phyloP scores from a whole-genome alignment of 1,140 invertebrate genomes.

The Steinernema khuongi region DNA sequence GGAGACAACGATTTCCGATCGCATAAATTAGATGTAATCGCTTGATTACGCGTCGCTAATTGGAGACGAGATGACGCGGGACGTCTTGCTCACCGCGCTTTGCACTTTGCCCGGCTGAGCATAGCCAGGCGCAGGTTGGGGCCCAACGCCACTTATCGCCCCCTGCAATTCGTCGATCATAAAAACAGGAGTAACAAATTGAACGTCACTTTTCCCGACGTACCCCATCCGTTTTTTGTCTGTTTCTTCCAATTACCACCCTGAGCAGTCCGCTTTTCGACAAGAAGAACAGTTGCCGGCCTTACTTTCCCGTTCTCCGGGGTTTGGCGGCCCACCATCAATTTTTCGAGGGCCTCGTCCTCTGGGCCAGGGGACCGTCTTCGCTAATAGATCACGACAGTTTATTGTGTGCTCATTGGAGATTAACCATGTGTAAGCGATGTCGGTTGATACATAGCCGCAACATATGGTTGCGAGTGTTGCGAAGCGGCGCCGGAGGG shows the following conservation, averaged over 20 bases:
- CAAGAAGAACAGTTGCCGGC: background rate
- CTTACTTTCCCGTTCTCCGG: too few species aligned
- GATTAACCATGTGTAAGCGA: constrained; percentile 15
- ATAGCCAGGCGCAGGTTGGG: too few species aligned
- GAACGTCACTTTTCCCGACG: background rate
- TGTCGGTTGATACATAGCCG: constrained; percentile 8
- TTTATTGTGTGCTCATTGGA: constrained; percentile 12
- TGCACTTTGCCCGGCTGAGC: background rate
- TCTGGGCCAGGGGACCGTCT: background rate
- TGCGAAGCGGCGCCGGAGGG: background rate
- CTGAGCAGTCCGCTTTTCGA: background rate
- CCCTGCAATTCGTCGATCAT: constrained; percentile 11
- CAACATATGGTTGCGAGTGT: constrained; percentile 12
- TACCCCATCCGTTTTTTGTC: constrained; percentile 1
- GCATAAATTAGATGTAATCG: background rate
- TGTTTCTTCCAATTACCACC: background rate
- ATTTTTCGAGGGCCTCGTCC: background rate
- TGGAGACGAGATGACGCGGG: background rate
- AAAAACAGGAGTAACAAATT: constrained; percentile 14
- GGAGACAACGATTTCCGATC: constrained; percentile 1
- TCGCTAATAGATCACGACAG: background rate
- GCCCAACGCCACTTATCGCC: background rate
- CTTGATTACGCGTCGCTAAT: constrained; percentile 4
- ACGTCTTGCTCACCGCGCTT: background rate
- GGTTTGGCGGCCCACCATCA: too few species aligned